These are phyloP conservation scores for Harlomillsia oculata DNA, from an alignment of 1,140 invertebrate species.

Conservation along the genomic window DNA sequence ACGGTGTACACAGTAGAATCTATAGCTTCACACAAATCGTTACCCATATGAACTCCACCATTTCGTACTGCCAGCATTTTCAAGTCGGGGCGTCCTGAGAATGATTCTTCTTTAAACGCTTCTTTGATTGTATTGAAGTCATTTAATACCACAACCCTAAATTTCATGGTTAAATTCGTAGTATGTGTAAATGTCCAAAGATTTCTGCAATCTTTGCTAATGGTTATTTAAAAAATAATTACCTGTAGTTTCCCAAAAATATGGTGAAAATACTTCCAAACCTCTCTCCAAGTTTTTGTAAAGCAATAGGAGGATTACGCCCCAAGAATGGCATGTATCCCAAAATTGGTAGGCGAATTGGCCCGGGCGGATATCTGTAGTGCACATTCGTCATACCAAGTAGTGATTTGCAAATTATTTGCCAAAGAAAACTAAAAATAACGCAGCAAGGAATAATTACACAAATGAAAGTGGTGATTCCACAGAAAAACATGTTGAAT, in stretches of 20 bases:
- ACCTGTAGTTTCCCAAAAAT: conserved; percentile 32
- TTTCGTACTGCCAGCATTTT: conserved; percentile 35
- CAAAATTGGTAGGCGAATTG: conserved; percentile 25
- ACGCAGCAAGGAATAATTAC: neutral
- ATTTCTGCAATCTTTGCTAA: neutral
- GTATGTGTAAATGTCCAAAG: conserved; percentile 1
- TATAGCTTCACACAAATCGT: no score
- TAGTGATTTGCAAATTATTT: neutral
- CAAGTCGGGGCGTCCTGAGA: conserved; percentile 31
- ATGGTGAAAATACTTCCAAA: conserved; percentile 32
- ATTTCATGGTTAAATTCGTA: no score
- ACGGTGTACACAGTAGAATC: no score
- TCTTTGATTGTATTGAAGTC: conserved; percentile 30
- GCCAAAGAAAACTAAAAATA: neutral
- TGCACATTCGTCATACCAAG: neutral
- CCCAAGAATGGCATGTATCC: conserved; percentile 34
- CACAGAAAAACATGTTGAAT: neutral
- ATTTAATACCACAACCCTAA: conserved; percentile 34
- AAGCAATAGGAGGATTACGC: conserved; percentile 19
- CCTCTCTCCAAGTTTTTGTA: conserved; percentile 11
- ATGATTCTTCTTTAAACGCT: conserved; percentile 33
- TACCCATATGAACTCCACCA: conserved; percentile 28
- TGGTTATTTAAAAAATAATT: neutral
- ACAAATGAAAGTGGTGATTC: neutral
- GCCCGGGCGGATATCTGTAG: conserved; percentile 25